These are phyloP conservation scores for Istiophorus platypterus DNA, from an alignment of 2,113 vertebrate genomes.

Conservation along the genomic window DNA sequence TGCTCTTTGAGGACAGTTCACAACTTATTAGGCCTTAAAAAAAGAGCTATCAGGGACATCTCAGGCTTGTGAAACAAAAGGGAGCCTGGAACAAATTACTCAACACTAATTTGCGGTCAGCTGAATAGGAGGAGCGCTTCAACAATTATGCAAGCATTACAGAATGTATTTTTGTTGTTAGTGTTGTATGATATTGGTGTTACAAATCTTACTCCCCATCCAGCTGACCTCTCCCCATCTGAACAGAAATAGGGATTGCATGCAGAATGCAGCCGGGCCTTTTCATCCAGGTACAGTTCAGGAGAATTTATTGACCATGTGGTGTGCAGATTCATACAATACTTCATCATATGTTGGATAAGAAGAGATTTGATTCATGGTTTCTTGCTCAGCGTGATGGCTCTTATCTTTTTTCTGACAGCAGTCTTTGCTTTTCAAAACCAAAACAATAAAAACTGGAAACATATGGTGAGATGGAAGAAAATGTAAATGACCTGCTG, in stretches of 20 bases:
- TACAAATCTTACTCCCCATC: conserved; percentile 11
- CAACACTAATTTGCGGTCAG: conserved; percentile 11
- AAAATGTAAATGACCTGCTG: conserved; percentile 56
- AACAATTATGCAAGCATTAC: conserved; percentile 21
- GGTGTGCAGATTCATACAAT: conserved; percentile 71
- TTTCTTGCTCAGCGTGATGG: conserved; percentile 64
- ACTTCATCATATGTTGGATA: conserved; percentile 54
- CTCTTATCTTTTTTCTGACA: conserved; percentile 76
- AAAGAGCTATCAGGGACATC: conserved; percentile 10
- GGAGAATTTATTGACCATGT: conserved; percentile 79
- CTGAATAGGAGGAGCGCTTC: conserved; percentile 13
- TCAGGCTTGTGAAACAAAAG: conserved; percentile 13
- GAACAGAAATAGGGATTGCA: neutral
- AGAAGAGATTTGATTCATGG: conserved; percentile 76
- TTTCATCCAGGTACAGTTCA: conserved; percentile 67
- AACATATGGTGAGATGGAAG: conserved; percentile 71
- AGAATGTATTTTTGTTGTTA: conserved; percentile 35
- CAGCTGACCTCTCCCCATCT: conserved; percentile 10
- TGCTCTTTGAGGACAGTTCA: conserved; percentile 25
- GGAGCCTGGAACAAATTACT: conserved; percentile 35
- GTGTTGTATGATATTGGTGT: conserved; percentile 20
- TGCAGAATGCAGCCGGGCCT: conserved; percentile 28
- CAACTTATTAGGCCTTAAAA: conserved; percentile 31
- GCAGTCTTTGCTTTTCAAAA: conserved; percentile 57
- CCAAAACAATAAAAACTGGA: conserved; percentile 68